phyloP scores from a whole-genome alignment of 92 coral and sea anemone species.

The Galaxea fascicularis region DNA sequence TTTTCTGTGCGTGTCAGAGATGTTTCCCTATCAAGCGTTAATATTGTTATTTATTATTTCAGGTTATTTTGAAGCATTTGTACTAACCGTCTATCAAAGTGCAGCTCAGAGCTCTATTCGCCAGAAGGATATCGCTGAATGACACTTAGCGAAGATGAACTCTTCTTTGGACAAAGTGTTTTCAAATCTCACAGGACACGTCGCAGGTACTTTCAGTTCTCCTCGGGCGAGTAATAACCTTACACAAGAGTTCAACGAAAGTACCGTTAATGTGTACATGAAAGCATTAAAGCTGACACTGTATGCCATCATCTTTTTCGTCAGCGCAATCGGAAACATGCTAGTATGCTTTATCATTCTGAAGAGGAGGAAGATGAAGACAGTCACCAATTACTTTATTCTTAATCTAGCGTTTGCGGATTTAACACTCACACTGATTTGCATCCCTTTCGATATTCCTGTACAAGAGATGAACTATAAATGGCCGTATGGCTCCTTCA shows the following conservation, averaged over 20 bases:
- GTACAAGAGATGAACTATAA: constrained; percentile 86
- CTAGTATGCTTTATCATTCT: constrained; percentile 84
- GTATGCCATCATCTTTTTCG: constrained; percentile 79
- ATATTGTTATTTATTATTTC: constrained; percentile 1
- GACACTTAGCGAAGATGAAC: constrained; percentile 5
- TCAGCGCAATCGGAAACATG: constrained; percentile 89
- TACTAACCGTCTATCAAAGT: not conserved
- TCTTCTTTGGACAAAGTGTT: not conserved
- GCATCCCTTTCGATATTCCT: constrained; percentile 98
- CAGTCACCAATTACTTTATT: constrained; percentile 93
- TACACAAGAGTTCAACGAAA: constrained; percentile 8
- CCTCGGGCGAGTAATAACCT: not conserved
- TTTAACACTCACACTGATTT: constrained; percentile 84
- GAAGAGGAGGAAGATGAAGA: constrained; percentile 84
- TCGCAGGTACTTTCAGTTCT: not conserved
- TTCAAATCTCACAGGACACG: not conserved
- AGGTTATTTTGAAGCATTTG: not conserved
- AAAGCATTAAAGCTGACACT: constrained; percentile 67
- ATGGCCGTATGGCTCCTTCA: constrained; percentile 97
- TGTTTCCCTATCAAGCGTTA: not conserved
- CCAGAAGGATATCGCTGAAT: no score
- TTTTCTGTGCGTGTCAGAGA: not conserved
- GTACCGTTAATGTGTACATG: constrained; percentile 15
- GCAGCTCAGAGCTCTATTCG: not conserved
- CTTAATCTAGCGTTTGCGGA: constrained; percentile 97